A percentile compares a stretch with the other conserved stretches of the same genome.
These are phyloP conservation scores for Chrysochloris asiatica DNA, from an alignment of 2,113 vertebrate genomes.

Conservation along the genomic window DNA sequence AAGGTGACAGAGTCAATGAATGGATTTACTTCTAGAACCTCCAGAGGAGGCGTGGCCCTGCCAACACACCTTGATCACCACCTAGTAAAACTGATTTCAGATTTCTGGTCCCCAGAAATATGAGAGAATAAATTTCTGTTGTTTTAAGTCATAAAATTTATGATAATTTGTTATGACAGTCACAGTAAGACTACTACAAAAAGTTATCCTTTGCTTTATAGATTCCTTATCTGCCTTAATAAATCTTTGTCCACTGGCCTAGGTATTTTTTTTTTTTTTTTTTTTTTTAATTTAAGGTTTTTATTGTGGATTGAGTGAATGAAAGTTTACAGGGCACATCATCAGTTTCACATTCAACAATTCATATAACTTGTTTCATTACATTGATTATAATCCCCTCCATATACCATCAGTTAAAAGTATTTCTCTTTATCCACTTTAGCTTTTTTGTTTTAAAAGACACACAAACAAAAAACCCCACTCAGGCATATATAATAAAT, in stretches of 20 bases:
- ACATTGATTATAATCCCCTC: too few species aligned
- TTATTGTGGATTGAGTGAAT: too few species aligned
- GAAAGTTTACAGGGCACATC: too few species aligned
- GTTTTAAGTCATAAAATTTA: not conserved
- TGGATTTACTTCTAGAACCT: not conserved
- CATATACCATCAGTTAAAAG: too few species aligned
- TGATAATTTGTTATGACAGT: not conserved
- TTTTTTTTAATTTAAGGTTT: too few species aligned
- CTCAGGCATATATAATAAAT: too few species aligned
- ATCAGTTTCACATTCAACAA: too few species aligned
- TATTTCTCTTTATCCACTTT: too few species aligned
- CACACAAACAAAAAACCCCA: too few species aligned
- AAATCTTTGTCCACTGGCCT: not conserved
- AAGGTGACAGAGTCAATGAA: not conserved
- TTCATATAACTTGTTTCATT: too few species aligned
- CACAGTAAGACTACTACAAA: not conserved
- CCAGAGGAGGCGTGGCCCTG: not conserved
- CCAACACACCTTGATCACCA: not conserved
- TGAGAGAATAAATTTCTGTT: not conserved
- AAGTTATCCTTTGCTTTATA: not conserved
- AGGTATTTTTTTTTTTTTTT: too few species aligned
- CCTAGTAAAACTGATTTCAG: not conserved
- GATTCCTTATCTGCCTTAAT: not conserved
- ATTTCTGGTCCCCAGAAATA: not conserved
- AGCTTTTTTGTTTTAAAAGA: too few species aligned